These are phyloP conservation scores for Rhimphoctona megacephalus DNA, from an alignment of 2,888 invertebrate species.

Conservation along the genomic window DNA sequence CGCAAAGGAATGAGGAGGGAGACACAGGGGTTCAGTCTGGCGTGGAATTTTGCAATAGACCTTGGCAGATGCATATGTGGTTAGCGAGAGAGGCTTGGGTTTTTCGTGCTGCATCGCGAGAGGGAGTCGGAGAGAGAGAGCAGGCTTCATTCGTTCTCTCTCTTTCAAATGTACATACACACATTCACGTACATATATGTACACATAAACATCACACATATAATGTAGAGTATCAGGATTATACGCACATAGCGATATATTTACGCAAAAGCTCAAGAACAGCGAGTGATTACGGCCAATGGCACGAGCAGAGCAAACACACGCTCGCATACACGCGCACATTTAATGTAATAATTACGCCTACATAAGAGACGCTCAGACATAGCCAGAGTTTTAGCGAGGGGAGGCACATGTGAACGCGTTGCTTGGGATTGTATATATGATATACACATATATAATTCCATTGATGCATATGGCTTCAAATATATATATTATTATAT, in stretches of 20 bases:
- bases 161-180: not conserved
- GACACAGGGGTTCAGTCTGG: conserved; percentile 28
- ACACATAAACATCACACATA: conserved; percentile 32
- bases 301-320: conserved; percentile 54
- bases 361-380: conserved; percentile 43
- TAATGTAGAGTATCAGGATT: conserved; percentile 17
- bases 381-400: conserved; percentile 50
- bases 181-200: conserved; percentile 28
- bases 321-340: conserved; percentile 24
- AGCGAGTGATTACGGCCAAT: conserved; percentile 55
- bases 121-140: conserved; percentile 19
- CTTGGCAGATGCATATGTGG: conserved; percentile 45
- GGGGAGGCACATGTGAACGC: conserved; percentile 51
- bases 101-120: not conserved
- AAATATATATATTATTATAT: too few species aligned
- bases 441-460: conserved; percentile 26
- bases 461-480: not conserved
- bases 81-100: conserved; percentile 10
- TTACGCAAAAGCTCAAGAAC: conserved; percentile 60
- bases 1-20: not conserved
- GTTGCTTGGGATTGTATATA: conserved; percentile 31
- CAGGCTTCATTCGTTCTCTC: conserved; percentile 36
- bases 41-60: conserved; percentile 42
- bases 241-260: conserved; percentile 47
- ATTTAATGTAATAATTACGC: conserved; percentile 14